Base-by-base conservation (phyloP, 2,113 vertebrate genomes). In the Vulpes ferrilata region DNA sequence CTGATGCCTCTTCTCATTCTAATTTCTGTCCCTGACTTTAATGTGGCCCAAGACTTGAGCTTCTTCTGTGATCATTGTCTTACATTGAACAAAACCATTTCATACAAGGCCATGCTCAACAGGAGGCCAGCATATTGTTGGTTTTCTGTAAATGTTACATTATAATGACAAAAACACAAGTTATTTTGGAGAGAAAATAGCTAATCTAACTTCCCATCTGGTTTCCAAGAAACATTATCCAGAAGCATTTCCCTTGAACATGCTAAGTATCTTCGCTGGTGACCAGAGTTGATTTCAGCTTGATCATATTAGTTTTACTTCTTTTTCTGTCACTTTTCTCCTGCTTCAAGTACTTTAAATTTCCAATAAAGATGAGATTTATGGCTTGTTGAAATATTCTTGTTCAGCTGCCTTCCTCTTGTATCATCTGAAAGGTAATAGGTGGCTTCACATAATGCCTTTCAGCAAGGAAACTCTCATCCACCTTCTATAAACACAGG, bases 81-180 rank as follows among this genome's bases (percentile, higher is more conserved):
- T 92, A 55, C 8, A 71, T 48, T 0, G 11, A 96, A 67, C 43
- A 88, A 93, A 87, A 93, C 35, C 22, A 30, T 53, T 88, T 76
- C 53, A 11, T 32, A 38, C 3, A 30, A n/a, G 48, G 48, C 48
- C 53, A 11, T 62, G 67, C 55, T 11, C 57, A 80, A 38, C 85
- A 97, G 92, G 96, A 98, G 93, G 82, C 93, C 69, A 57, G 64
- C 88, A 96, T 94, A 93, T 91, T 94, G 93, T 91, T 53, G 85
- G 30, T 7, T 91, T 95, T 93, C 96, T 91, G 65, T 69, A 95
- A 95, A 94, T 93, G 96, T 60, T 91, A 65, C 92, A 67, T 89
- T 88, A 86, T 96, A 93, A 97, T 95, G 95, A 96, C 65, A 98
- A 98, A 98, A 98, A 79, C 94, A 97, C 84, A 94, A 85, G 90